Conservation (phyloP, 2,888 invertebrate genomes). For the Pollenia griseotomentosa region DNA sequence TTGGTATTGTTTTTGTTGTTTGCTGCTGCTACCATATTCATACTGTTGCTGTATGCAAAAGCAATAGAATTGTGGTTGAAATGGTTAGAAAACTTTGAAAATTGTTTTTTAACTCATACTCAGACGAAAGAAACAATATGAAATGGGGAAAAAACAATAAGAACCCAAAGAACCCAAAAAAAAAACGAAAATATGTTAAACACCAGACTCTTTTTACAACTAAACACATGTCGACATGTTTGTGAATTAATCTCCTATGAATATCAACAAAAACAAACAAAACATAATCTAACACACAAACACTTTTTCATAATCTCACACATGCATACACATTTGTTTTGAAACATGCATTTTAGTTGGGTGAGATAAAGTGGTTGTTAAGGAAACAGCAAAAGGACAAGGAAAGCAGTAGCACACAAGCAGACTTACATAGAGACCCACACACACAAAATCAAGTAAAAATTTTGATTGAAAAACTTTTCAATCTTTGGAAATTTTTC, state of each 20-base stretch:
- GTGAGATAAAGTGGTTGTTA: slow-evolving; percentile 45
- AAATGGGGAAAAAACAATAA: slow-evolving; percentile 42
- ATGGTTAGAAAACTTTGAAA: slow-evolving; percentile 71
- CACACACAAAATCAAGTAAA: slow-evolving; percentile 9
- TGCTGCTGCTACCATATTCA: not conserved
- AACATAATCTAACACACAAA: not conserved
- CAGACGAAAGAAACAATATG: slow-evolving; percentile 25
- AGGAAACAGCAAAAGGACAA: slow-evolving; percentile 19
- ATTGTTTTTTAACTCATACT: slow-evolving; percentile 68
- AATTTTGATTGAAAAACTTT: slow-evolving; percentile 72
- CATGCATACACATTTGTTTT: not conserved
- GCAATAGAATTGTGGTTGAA: slow-evolving; percentile 70
- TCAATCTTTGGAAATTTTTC: slow-evolving; percentile 65
- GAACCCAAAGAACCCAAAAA: slow-evolving; percentile 10
- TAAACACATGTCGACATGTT: not conserved
- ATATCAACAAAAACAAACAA: not conserved
- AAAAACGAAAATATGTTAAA: slow-evolving; percentile 59
- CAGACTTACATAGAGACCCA: not conserved
- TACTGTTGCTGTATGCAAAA: slow-evolving; percentile 61
- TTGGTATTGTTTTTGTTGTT: slow-evolving; percentile 19
- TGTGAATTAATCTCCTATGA: not conserved
- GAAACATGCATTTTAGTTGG: not conserved
- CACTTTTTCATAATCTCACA: not conserved
- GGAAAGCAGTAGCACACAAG: not conserved
- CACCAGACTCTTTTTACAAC: slow-evolving; percentile 16